A percentile compares a stretch with the other conserved stretches of the same genome.
phyloP scores from a whole-genome alignment of 1,140 invertebrate species.

The Camponotus pennsylvanicus region DNA sequence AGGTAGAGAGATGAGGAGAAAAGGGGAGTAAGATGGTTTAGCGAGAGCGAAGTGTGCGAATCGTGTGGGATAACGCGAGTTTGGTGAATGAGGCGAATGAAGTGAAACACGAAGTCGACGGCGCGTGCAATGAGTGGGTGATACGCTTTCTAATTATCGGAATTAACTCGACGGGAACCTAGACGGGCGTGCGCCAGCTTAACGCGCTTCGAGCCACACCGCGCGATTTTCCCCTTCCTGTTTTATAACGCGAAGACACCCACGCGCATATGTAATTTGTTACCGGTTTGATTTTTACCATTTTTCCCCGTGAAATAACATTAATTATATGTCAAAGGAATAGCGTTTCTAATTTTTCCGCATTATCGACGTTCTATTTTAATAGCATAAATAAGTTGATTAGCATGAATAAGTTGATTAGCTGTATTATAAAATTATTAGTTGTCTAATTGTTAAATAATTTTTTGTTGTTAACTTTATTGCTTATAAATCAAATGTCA shows the following conservation, averaged over 20 bases:
- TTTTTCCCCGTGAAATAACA: conserved; percentile 46
- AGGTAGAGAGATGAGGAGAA: not conserved
- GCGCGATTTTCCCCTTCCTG: conserved; percentile 23
- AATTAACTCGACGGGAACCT: conserved; percentile 75
- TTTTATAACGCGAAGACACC: conserved; percentile 12
- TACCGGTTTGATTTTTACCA: conserved; percentile 60
- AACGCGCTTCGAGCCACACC: conserved; percentile 31
- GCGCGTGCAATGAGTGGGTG: conserved; percentile 81
- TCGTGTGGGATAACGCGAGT: conserved; percentile 78
- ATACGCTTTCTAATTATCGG: conserved; percentile 82
- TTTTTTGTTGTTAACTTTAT: not conserved
- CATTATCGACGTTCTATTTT: conserved; percentile 6
- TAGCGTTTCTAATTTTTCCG: conserved; percentile 50
- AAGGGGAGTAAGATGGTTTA: conserved; percentile 58
- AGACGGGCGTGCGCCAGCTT: conserved; percentile 58
- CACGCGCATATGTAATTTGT: conserved; percentile 30
- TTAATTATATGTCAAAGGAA: conserved; percentile 14
- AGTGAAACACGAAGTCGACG: conserved; percentile 80
- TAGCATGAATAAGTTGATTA: not conserved
- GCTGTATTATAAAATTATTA: conserved; percentile 8
- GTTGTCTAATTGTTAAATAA: conserved; percentile 4
- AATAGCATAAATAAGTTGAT: not conserved
- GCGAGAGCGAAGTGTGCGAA: conserved; percentile 70
- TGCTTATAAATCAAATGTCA: not conserved
- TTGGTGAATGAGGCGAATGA: conserved; percentile 81